Percentiles rank a stretch among this genome's conserved stretches.
Conservation (phyloP, 2,113 vertebrate species). For the Megaleporinus macrocephalus region DNA sequence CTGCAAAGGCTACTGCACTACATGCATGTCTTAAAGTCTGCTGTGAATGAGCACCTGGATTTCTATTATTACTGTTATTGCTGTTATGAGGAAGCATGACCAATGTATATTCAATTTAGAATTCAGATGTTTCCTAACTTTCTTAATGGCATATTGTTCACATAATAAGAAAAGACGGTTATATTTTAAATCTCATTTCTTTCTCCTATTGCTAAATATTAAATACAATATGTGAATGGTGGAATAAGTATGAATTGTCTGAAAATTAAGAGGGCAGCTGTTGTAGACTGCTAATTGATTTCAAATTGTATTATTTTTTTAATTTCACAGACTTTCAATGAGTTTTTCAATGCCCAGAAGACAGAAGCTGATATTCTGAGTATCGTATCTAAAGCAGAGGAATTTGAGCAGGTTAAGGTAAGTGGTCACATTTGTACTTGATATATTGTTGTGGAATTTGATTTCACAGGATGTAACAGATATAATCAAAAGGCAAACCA, state of each 20-base stretch:
- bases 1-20: too few species aligned
- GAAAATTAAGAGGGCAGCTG: neutral
- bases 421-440: constrained; percentile 48
- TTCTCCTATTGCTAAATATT: too few species aligned
- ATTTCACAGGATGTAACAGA: neutral
- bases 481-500: neutral
- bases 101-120: too few species aligned
- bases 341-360: constrained; percentile 91
- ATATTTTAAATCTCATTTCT: too few species aligned
- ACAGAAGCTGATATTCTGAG: constrained; percentile 93
- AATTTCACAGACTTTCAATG: constrained; percentile 92
- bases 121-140: too few species aligned
- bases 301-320: constrained; percentile 36
- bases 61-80: neutral
- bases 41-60: neutral
- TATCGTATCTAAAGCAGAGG: constrained; percentile 96
- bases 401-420: constrained; percentile 99
- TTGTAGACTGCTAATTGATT: neutral
- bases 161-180: too few species aligned
- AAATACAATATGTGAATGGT: too few species aligned
- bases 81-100: neutral
- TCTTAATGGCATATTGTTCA: too few species aligned
- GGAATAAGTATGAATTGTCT: too few species aligned
- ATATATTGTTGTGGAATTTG: neutral
- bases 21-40: neutral